These are phyloP conservation scores for Callithrix jacchus DNA, from an alignment of 2,113 vertebrate genomes.

Conservation along the genomic window DNA sequence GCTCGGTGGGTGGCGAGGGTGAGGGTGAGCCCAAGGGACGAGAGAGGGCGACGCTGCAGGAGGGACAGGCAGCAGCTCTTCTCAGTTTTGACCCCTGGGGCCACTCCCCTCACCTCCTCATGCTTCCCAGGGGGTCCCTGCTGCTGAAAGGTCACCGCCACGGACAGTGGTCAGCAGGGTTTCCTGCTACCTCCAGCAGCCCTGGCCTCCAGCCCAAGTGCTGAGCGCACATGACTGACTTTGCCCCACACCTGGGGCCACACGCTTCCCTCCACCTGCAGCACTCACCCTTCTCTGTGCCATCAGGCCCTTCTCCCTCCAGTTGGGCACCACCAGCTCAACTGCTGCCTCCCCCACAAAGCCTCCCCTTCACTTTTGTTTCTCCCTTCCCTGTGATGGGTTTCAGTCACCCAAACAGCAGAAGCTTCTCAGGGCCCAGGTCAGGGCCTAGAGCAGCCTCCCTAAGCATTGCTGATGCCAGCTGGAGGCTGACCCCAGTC, in stretches of 20 bases:
- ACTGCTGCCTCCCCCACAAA: neutral
- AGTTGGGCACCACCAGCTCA: neutral
- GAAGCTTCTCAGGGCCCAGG: neutral
- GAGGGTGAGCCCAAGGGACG: accelerated
- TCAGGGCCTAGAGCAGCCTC: neutral
- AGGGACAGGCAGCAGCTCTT: neutral
- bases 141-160: neutral
- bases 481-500: neutral
- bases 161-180: neutral
- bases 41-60: accelerated
- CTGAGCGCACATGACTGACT: neutral
- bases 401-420: neutral
- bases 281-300: neutral
- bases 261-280: neutral
- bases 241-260: neutral
- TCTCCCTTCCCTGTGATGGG: neutral
- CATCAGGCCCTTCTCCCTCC: neutral
- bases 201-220: neutral
- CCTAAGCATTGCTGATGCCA: accelerated
- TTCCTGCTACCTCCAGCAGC: neutral
- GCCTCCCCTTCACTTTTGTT: neutral
- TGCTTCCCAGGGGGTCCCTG: neutral
- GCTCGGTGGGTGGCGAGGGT: neutral
- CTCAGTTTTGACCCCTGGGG: neutral
- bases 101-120: accelerated